Conservation (phyloP, 2,888 invertebrate genomes). For the Notodonta ziczac region DNA sequence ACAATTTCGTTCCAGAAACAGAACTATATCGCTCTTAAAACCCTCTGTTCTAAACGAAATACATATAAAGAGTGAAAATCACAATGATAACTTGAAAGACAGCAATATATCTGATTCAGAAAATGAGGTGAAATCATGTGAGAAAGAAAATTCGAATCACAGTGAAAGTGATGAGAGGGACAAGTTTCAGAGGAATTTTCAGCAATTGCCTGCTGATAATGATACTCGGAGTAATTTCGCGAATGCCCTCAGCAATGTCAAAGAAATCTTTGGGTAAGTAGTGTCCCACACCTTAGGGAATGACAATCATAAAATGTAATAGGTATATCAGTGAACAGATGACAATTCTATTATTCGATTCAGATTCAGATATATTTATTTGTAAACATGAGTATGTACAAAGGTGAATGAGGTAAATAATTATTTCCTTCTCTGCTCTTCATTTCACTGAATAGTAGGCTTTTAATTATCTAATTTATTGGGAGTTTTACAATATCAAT, state of each 20-base stretch:
- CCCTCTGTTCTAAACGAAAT: constrained; percentile 79
- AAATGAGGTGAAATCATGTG: constrained; percentile 63
- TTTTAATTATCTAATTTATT: too few species aligned
- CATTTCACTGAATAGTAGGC: too few species aligned
- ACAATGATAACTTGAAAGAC: constrained; percentile 57
- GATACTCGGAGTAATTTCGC: constrained; percentile 73
- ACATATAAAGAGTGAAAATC: constrained; percentile 71
- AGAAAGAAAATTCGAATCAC: constrained; percentile 70
- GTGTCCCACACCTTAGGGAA: too few species aligned
- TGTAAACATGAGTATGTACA: too few species aligned
- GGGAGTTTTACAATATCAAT: too few species aligned
- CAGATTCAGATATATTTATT: too few species aligned
- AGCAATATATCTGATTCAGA: constrained; percentile 68
- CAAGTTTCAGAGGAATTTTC: constrained; percentile 60
- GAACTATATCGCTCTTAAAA: constrained; percentile 72
- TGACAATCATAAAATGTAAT: too few species aligned
- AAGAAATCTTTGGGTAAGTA: constrained; percentile 74
- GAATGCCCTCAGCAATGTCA: constrained; percentile 76
- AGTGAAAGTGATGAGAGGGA: constrained; percentile 66
- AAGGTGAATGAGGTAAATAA: too few species aligned
- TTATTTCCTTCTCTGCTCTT: too few species aligned
- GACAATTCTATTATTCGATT: too few species aligned
- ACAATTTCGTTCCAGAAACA: constrained; percentile 64
- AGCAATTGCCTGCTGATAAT: constrained; percentile 61
- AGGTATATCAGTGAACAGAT: too few species aligned